Conservation (phyloP, 1,140 invertebrate genomes). For the Pristionchus pacificus region DNA sequence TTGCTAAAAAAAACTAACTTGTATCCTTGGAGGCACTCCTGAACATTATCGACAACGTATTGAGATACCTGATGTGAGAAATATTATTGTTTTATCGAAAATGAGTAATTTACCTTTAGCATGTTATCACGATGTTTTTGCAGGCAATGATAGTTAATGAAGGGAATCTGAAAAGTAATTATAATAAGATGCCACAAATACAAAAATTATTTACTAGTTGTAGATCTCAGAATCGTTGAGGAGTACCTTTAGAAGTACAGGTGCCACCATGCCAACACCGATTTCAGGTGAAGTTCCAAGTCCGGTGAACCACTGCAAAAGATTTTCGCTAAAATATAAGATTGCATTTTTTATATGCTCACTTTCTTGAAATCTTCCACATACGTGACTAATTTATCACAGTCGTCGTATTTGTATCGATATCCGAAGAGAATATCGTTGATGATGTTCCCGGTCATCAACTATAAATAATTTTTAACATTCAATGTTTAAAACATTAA, state of each 20-base stretch:
- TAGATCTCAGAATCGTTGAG: no score
- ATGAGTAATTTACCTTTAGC: no score
- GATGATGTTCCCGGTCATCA: background rate
- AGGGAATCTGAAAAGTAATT: background rate
- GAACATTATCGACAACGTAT: no score
- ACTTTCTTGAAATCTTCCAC: background rate
- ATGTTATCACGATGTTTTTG: background rate
- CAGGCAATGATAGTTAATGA: background rate
- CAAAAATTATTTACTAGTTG: background rate
- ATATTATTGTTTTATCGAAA: no score
- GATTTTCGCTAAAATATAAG: no score
- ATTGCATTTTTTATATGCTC: background rate
- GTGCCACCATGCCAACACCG: background rate
- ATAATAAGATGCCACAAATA: background rate
- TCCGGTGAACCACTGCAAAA: no score
- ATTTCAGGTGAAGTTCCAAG: background rate
- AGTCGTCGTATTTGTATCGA: background rate
- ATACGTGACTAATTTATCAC: background rate
- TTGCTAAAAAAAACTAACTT: no score
- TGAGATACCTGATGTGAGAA: no score
- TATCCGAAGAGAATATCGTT: background rate
- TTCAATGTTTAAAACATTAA: background rate
- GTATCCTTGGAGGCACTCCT: no score
- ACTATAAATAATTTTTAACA: background rate
- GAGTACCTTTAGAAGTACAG: background rate